phyloP scores from a whole-genome alignment of 1,140 invertebrate species.

The Polypedilum vanderplanki region DNA sequence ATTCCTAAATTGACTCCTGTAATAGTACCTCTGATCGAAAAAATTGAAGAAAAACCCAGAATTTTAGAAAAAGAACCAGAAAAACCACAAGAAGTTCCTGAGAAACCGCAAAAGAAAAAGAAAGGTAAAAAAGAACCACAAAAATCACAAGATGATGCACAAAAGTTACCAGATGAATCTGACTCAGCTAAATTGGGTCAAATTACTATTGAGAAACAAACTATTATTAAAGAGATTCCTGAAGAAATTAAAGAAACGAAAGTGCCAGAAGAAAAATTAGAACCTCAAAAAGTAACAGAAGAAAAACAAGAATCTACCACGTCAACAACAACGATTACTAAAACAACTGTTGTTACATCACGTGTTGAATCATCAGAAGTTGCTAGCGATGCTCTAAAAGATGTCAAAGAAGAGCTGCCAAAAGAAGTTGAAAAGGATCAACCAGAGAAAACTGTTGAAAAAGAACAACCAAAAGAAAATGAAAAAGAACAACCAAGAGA shows the following conservation, averaged over 20 bases:
- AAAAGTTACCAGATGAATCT: neutral
- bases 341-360: neutral
- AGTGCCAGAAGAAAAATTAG: neutral
- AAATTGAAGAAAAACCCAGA: neutral
- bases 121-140: neutral
- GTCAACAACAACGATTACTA: neutral
- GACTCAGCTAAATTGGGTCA: too few species aligned
- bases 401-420: neutral
- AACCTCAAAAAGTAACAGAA: neutral
- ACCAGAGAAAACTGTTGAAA: neutral
- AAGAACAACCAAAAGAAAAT: neutral
- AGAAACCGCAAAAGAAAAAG: neutral
- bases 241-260: neutral
- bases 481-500: neutral
- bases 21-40: neutral
- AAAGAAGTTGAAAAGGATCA: neutral
- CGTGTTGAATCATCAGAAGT: neutral
- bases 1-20: neutral
- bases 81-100: neutral
- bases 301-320: neutral
- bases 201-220: too few species aligned
- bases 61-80: neutral
- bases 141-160: neutral
- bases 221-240: too few species aligned
- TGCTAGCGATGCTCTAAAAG: neutral